These are phyloP conservation scores for Miniopterus natalensis DNA, from an alignment of 2,113 vertebrate species.

Conservation along the genomic window DNA sequence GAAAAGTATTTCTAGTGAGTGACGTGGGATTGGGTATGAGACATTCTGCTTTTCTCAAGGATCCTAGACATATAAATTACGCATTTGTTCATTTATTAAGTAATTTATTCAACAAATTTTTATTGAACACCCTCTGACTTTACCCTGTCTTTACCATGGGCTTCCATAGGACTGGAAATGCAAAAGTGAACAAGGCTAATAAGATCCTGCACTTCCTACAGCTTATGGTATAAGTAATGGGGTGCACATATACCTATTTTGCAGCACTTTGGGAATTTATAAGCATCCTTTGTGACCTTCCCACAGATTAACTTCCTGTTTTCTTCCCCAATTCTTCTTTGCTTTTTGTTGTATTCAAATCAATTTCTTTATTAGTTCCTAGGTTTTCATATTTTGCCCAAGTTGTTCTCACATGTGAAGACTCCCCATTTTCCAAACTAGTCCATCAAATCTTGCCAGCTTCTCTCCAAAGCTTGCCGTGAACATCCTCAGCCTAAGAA, in stretches of 20 bases:
- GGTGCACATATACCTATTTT: not conserved
- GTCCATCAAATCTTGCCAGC: not conserved
- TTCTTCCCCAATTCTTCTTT: not conserved
- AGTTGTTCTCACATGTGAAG: not conserved
- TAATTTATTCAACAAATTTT: not conserved
- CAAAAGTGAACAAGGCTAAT: not conserved
- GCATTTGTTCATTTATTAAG: not conserved
- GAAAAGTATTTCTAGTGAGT: not conserved
- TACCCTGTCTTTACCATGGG: not conserved
- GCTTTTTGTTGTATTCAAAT: constrained; percentile 19
- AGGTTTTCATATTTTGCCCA: not conserved
- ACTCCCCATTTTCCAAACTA: not conserved
- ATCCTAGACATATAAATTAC: not conserved
- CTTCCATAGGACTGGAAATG: not conserved
- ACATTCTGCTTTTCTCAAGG: not conserved
- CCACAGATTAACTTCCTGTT: not conserved
- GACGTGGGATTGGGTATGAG: not conserved
- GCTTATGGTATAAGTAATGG: not conserved
- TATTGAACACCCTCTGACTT: not conserved
- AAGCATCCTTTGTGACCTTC: not conserved
- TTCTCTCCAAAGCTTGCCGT: not conserved
- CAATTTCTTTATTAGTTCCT: not conserved
- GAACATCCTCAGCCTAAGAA: not conserved
- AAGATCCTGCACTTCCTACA: not conserved
- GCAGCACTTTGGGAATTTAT: not conserved